phyloP scores from a whole-genome alignment of 2,113 vertebrate species.

The Sorex fumeus region DNA sequence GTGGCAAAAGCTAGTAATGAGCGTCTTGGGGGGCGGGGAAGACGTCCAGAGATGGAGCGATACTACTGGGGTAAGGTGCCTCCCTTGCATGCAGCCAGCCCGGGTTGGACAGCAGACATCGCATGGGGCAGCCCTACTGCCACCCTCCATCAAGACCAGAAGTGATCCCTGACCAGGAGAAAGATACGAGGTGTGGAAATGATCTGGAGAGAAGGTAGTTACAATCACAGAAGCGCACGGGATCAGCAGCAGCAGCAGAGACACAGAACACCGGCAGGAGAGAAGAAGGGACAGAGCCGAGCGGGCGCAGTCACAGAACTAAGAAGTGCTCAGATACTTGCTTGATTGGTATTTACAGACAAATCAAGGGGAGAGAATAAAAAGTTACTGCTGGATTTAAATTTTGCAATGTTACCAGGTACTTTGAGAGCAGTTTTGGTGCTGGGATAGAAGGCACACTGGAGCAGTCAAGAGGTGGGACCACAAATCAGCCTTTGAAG shows the following conservation, averaged over 20 bases:
- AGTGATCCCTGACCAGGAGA: too few relatives aligned
- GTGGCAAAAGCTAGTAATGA: not conserved
- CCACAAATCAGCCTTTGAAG: slow-evolving; percentile 1
- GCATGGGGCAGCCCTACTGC: too few relatives aligned
- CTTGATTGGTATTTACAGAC: not conserved
- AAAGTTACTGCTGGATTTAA: not conserved
- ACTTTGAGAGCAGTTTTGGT: not conserved
- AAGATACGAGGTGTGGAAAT: not conserved
- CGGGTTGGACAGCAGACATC: too few relatives aligned
- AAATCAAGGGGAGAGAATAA: slow-evolving; percentile 27
- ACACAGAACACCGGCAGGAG: not conserved
- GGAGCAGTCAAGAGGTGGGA: not conserved
- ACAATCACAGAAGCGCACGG: not conserved
- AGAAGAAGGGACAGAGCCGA: not conserved
- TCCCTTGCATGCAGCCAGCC: too few relatives aligned
- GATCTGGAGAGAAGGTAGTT: not conserved
- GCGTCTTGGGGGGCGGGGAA: not conserved
- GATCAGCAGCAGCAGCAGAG: not conserved
- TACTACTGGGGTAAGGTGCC: too few relatives aligned
- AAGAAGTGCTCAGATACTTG: slow-evolving; percentile 11
- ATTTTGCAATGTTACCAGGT: not conserved
- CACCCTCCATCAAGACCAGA: too few relatives aligned
- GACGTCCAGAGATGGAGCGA: too few relatives aligned
- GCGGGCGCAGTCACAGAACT: not conserved
- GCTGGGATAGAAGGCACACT: not conserved